Base-by-base conservation (phyloP, 2,797 vertebrate genomes). In the Phylloscopus collybita region DNA sequence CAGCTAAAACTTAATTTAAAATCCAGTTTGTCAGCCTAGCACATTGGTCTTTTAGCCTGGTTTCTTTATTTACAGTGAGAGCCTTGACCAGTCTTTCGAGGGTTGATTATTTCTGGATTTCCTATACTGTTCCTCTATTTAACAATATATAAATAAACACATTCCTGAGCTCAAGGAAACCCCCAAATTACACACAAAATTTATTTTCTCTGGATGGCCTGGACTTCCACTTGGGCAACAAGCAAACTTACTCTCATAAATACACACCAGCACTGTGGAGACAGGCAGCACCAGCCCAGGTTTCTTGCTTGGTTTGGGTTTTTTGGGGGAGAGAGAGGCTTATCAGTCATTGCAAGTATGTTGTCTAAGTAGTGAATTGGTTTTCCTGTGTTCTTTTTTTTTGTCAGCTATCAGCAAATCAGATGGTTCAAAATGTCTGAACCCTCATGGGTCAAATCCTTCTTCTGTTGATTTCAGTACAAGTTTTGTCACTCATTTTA, bases 401-500 rank as follows among this genome's bases (percentile, higher is more conserved):
- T 80, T 70, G 66, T 53, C 65, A 50, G 7, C 5, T 16, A 80
- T 78, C 12, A 8, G 54, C 72, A 91, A 84, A 90, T 73, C 23
- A 84, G 81, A 64, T 53, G 21, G 80, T 86, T 86, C 82, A 66
- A 86, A 90, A 75, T 40, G 36, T 62, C 85, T 91, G 79, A 66
- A 88, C 44, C 47, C 4, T 90, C 53, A 32, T 70, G 80, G 50
- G 75, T 95, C 91, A 95, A 94, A 93, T 83, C 54, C 59, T 88
- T 47, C 65, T 89, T 67, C 73, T 22, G 1, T 84, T 95, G 72
- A 73, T 60, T 95, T 86, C 75, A 66, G 2, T 44, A 51, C 44
- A 81, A 92, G 59, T 91, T 92, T 83, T 94, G 94, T 80, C 89
- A 94, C 26, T 88, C 79, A 78, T 91, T 97, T 96, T 93, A 93